Base-by-base conservation (phyloP, 2,888 invertebrate species). In the Diplazon laetatorius region DNA sequence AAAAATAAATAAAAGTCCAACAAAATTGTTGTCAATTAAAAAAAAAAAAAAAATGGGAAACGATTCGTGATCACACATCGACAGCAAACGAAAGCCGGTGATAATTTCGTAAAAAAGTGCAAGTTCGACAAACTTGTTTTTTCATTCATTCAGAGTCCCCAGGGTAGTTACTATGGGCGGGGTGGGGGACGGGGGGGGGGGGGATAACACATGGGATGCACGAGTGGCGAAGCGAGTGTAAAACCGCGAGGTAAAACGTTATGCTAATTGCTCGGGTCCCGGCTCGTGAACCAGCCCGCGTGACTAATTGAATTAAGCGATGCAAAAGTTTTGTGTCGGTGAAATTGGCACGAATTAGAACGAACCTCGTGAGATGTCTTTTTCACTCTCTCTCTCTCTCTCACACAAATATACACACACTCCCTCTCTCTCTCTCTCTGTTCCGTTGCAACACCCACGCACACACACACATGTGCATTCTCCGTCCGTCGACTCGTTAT, bases 291-390 rank as follows among this genome's bases (percentile, higher is more conserved):
- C 37, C 78, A 86, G 82, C 70, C n/a, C 83, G 82, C 85, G 82
- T 81, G 81, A 85, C 87, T 87, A 87, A 87, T 85, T 83, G 82
- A 87, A 86, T 87, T 84, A 85, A 80, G 75, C 83, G 83, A 83
- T 75, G 85, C 81, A 85, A 86, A 86, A 86, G 83, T 83, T 84
- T 30, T 82, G 82, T 73, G 59, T 44, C 69, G 80, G 57, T 82
- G 68, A 83, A 83, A 85, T 87, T 87, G 85, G 78, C 84, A 84
- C 84, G 82, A 85, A 85, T 87, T 85, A 82, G 85, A 85, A 76
- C 71, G 77, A 62, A 69, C 74, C 63, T 60, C n/a, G 22, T 50
- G 52, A 30, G 30, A 30, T 30, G 30, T 30, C 30, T 30, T 30
- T 30, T 6, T 30, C 30, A 6, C 6, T 55, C 68, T 65, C 62